phyloP scores from a whole-genome alignment of 30 jellyfish, hydroid and myxozoan species.

The Aurelia aurita region DNA sequence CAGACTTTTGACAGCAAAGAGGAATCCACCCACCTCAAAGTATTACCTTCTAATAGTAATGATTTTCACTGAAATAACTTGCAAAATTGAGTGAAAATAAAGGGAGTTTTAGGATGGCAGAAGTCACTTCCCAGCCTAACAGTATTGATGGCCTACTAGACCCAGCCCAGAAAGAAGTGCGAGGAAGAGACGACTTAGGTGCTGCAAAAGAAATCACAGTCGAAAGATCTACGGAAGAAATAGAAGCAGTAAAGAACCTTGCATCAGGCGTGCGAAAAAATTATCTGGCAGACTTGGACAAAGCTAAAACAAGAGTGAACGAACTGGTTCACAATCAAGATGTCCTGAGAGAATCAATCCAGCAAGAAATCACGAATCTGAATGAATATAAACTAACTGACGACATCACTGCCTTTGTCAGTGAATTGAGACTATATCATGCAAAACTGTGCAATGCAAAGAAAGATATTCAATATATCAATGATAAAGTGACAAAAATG shows the following conservation, averaged over 20 bases:
- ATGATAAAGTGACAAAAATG: slow-evolving; percentile 67
- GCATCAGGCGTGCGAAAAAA: slow-evolving; percentile 35
- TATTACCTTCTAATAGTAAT: no score
- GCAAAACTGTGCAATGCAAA: slow-evolving; percentile 34
- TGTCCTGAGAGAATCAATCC: slow-evolving; percentile 67
- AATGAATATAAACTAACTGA: slow-evolving; percentile 56
- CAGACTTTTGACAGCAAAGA: no score
- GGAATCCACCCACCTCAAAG: no score
- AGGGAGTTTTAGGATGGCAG: no score
- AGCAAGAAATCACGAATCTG: slow-evolving; percentile 68
- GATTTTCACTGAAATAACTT: no score
- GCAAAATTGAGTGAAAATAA: no score
- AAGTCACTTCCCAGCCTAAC: no score
- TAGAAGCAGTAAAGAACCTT: not conserved
- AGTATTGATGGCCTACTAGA: no score
- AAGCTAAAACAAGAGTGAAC: slow-evolving; percentile 42
- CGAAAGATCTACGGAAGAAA: not conserved
- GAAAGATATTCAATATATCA: slow-evolving; percentile 49
- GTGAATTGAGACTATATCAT: slow-evolving; percentile 54
- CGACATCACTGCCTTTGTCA: slow-evolving; percentile 45
- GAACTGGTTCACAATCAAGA: slow-evolving; percentile 70
- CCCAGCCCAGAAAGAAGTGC: no score
- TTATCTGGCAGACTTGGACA: slow-evolving; percentile 22
- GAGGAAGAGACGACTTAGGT: no score
- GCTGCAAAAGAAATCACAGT: no score